These are phyloP conservation scores for Drosophila neotestacea DNA, from an alignment of 2,888 invertebrate genomes.

Conservation along the genomic window DNA sequence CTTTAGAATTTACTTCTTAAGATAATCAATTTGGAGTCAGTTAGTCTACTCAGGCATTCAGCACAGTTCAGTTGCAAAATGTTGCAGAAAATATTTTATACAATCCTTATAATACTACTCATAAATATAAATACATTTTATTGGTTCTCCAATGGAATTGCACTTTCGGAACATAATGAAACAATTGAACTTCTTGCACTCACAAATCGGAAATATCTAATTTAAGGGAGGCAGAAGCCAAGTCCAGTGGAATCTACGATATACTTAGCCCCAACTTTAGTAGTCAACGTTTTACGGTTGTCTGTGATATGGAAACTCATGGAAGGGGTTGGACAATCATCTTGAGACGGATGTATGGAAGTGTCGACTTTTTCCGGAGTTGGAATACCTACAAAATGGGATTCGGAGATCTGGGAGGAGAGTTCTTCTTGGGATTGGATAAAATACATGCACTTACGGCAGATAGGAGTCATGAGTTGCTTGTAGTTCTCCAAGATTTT, in stretches of 20 bases:
- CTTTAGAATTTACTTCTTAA: no score
- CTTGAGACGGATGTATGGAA: slow-evolving; percentile 43
- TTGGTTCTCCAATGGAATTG: background rate
- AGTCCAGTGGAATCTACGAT: slow-evolving; percentile 1
- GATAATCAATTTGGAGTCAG: background rate
- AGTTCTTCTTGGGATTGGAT: slow-evolving; percentile 51
- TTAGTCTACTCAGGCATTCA: background rate
- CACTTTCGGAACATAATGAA: slow-evolving; percentile 5
- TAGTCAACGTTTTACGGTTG: slow-evolving; percentile 40
- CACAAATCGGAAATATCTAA: background rate
- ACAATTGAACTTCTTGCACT: background rate
- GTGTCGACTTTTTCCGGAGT: slow-evolving; percentile 41
- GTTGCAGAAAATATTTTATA: background rate
- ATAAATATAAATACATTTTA: background rate
- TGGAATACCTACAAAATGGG: slow-evolving; percentile 48
- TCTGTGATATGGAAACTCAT: slow-evolving; percentile 34
- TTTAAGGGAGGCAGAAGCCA: slow-evolving; percentile 1
- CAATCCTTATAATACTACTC: background rate
- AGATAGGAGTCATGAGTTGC: slow-evolving; percentile 29
- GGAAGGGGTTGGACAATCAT: slow-evolving; percentile 44
- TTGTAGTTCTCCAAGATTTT: slow-evolving; percentile 36
- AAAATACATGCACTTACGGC: slow-evolving; percentile 31
- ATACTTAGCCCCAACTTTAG: slow-evolving; percentile 23
- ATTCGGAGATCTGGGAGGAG: slow-evolving; percentile 41
- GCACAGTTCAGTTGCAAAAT: background rate